Evolutionary conservation across 2,888 invertebrate species (phyloP).

Genomic region (Drosophila pullipes): DNA sequence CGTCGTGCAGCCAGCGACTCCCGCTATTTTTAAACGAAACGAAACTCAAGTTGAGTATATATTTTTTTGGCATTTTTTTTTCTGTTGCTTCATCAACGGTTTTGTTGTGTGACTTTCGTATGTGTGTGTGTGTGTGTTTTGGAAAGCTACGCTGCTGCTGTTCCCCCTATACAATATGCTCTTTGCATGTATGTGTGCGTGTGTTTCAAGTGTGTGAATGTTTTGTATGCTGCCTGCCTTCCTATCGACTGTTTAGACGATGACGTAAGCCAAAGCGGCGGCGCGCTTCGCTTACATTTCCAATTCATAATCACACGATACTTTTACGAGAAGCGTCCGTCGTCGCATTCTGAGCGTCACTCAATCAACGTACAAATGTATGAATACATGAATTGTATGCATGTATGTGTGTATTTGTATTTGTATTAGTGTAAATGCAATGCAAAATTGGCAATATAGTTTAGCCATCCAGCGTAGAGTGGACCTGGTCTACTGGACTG

Average conservation of each 20-base stretch:
- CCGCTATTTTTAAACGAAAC: slow-evolving; percentile 71
- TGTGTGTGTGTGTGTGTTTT: slow-evolving; percentile 48
- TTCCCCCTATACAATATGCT: slow-evolving; percentile 73
- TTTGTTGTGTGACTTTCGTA: slow-evolving; percentile 68
- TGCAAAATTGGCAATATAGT: slow-evolving; percentile 46
- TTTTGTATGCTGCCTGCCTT: slow-evolving; percentile 55
- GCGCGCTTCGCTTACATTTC: slow-evolving; percentile 57
- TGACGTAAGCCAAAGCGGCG: slow-evolving; percentile 69
- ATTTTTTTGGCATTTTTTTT: slow-evolving; percentile 47
- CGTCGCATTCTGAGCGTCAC: slow-evolving; percentile 55
- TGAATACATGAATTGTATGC: neutral
- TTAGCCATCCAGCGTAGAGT: slow-evolving; percentile 28
- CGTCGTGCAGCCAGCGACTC: slow-evolving; percentile 45
- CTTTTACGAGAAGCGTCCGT: slow-evolving; percentile 54
- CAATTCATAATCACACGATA: slow-evolving; percentile 81
- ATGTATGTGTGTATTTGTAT: neutral
- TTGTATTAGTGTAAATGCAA: slow-evolving; percentile 14
- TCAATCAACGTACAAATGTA: slow-evolving; percentile 6
- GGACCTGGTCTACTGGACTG: slow-evolving; percentile 54
- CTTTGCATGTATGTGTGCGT: slow-evolving; percentile 50
- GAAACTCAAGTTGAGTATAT: slow-evolving; percentile 67
- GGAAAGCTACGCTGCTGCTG: slow-evolving; percentile 71
- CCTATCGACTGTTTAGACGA: slow-evolving; percentile 63
- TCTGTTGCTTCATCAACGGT: slow-evolving; percentile 65
- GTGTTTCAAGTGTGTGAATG: slow-evolving; percentile 26